Conservation (phyloP, 2,113 vertebrate species). For the Gadus macrocephalus region DNA sequence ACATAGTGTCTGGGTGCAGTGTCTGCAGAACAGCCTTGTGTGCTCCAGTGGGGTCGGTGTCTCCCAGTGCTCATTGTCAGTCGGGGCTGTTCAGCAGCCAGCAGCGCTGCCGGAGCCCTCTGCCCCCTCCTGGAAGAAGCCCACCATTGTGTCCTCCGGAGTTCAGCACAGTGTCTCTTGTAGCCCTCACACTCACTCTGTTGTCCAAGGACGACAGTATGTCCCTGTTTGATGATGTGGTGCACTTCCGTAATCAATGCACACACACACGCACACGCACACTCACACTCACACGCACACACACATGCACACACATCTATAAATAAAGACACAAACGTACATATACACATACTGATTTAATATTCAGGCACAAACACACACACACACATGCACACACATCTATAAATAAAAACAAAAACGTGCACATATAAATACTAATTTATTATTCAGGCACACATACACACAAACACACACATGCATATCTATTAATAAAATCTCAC, state of each 20-base stretch:
- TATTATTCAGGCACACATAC: too few species aligned
- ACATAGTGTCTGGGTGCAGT: too few species aligned
- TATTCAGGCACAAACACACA: too few species aligned
- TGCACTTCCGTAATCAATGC: background rate
- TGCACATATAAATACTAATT: background rate
- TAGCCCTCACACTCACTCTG: background rate
- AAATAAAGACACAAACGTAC: background rate
- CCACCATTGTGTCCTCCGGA: background rate
- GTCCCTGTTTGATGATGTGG: background rate
- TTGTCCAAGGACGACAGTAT: background rate
- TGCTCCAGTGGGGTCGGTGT: conserved; percentile 7
- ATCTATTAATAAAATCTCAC: too few species aligned
- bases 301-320: background rate
- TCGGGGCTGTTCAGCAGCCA: background rate
- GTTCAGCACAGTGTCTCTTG: background rate
- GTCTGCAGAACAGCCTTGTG: background rate
- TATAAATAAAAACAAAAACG: background rate
- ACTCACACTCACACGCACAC: background rate
- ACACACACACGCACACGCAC: background rate
- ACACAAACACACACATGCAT: too few species aligned
- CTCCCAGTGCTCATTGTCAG: conserved; percentile 7
- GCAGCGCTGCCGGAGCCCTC: background rate
- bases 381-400: too few species aligned
- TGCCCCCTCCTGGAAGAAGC: background rate
- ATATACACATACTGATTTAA: background rate